Percentiles rank a stretch among this genome's conserved stretches.
These are phyloP conservation scores for Xylocopa sonorina DNA, from an alignment of 1,140 invertebrate species.

Conservation along the genomic window DNA sequence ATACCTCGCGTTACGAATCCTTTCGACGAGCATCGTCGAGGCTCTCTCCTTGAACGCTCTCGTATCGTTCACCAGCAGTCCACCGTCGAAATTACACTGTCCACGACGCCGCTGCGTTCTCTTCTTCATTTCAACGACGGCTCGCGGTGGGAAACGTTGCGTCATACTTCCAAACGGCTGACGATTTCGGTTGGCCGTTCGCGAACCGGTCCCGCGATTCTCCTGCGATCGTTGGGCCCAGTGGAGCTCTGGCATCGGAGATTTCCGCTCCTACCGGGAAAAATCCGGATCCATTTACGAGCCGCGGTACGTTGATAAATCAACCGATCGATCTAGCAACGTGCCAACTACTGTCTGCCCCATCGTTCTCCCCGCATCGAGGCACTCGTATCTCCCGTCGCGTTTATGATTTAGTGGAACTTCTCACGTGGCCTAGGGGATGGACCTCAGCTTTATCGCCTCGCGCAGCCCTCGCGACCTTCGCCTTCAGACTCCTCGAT, in stretches of 20 bases:
- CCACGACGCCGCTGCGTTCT: background rate
- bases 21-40: background rate
- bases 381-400: conserved; percentile 60
- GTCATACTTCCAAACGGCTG: conserved; percentile 33
- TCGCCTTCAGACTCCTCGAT: conserved; percentile 46
- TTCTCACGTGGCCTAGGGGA: conserved; percentile 43
- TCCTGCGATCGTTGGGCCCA: background rate
- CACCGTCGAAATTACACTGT: conserved; percentile 24
- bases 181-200: background rate
- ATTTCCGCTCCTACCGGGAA: background rate
- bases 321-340: conserved; percentile 46
- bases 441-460: conserved; percentile 48
- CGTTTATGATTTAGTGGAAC: conserved; percentile 68
- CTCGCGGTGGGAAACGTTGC: background rate
- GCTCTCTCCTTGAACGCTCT: background rate
- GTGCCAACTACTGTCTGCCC: background rate
- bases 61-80: conserved; percentile 16
- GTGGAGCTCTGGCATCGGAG: background rate
- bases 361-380: conserved; percentile 14
- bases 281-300: conserved; percentile 10
- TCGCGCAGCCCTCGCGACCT: conserved; percentile 1
- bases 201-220: background rate
- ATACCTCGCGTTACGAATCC: conserved; percentile 5
- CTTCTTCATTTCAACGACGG: background rate
- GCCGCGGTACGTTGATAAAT: conserved; percentile 17